Percentiles rank a stretch among this genome's conserved stretches.
Evolutionary conservation across 2,113 vertebrate genomes (phyloP).

Genomic region (Rhinoderma darwinii): DNA sequence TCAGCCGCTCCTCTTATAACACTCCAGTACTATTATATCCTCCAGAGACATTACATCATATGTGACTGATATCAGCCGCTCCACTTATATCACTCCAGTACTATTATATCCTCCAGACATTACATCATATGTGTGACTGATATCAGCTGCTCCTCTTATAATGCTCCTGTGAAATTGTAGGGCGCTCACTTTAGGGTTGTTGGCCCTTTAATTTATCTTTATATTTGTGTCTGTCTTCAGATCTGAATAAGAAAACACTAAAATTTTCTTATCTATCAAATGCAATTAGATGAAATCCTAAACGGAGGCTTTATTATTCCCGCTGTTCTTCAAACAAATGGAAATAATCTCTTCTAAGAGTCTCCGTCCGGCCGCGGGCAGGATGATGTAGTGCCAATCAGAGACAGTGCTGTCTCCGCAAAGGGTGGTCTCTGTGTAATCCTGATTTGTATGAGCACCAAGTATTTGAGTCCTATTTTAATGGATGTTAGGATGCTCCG

Average conservation of each 20-base stretch:
- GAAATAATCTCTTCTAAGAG: neutral
- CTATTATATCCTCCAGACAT: no score
- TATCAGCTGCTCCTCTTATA: no score
- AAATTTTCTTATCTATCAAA: neutral
- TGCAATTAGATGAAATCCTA: neutral
- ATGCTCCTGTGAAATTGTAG: no score
- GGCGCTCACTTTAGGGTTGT: no score
- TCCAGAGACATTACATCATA: no score
- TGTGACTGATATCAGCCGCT: no score
- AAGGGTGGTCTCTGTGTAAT: neutral
- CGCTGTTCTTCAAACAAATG: neutral
- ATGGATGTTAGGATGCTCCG: neutral
- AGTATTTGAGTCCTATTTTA: neutral
- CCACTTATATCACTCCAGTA: no score
- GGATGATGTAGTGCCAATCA: neutral
- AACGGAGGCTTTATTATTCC: neutral
- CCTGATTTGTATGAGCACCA: neutral
- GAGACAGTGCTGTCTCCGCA: neutral
- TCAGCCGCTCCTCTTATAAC: no score
- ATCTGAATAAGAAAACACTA: neutral
- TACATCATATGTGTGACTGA: no score
- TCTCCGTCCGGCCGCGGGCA: neutral
- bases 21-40: no score
- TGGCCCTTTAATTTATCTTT: neutral
- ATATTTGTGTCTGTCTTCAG: neutral